Conservation (phyloP, 2,797 vertebrate genomes). For the Epinephelus coioides region DNA sequence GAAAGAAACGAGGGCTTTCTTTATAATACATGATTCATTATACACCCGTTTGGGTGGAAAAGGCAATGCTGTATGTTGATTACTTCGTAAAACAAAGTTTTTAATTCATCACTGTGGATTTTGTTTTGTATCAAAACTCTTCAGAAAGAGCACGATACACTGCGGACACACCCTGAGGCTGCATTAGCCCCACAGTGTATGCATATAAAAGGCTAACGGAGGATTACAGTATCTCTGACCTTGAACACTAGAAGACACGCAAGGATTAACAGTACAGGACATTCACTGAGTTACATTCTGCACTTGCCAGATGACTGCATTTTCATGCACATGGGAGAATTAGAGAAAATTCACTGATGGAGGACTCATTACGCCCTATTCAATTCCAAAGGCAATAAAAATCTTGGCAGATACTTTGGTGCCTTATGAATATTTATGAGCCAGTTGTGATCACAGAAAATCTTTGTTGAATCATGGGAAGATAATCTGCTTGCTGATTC, state of each 20-base stretch:
- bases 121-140: constrained; percentile 21
- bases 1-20: constrained; percentile 20
- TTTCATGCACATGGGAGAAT: constrained; percentile 59
- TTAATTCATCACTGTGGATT: constrained; percentile 7
- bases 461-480: constrained; percentile 73
- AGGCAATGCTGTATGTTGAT: constrained; percentile 8
- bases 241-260: constrained; percentile 60
- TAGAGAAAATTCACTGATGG: constrained; percentile 62
- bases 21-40: neutral
- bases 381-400: constrained; percentile 76
- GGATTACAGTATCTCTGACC: constrained; percentile 63
- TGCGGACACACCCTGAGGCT: constrained; percentile 8
- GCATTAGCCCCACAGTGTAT: constrained; percentile 23
- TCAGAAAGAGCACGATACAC: constrained; percentile 7
- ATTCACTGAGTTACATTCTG: constrained; percentile 58
- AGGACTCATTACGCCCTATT: constrained; percentile 76
- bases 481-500: constrained; percentile 76
- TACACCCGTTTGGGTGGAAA: neutral
- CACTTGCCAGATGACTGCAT: constrained; percentile 57
- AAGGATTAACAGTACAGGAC: constrained; percentile 52
- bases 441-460: constrained; percentile 74
- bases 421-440: constrained; percentile 79
- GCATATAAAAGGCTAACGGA: constrained; percentile 40
- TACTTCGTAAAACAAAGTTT: neutral
- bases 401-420: constrained; percentile 66